Evolutionary conservation across 2,888 invertebrate genomes (phyloP).

Genomic region (Parnassius mnemosyne): DNA sequence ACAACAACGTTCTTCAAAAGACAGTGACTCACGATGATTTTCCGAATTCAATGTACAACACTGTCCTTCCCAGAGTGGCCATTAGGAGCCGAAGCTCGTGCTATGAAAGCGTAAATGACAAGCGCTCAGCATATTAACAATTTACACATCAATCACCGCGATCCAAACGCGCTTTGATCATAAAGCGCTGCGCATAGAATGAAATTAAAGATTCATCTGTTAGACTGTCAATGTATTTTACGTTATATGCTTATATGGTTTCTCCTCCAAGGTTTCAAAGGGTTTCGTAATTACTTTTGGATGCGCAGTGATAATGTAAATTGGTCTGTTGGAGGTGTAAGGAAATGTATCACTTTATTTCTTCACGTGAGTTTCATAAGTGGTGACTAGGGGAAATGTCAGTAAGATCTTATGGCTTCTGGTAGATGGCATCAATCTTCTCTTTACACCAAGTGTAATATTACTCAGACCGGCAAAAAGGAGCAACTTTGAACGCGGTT

Average conservation of each 20-base stretch:
- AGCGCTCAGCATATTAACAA: constrained; percentile 29
- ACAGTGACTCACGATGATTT: constrained; percentile 3
- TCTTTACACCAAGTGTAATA: too few species aligned
- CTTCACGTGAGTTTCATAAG: neutral
- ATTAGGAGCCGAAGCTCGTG: constrained; percentile 23
- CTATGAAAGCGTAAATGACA: constrained; percentile 38
- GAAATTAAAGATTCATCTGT: constrained; percentile 36
- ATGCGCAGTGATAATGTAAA: neutral
- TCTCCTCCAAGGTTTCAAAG: constrained; percentile 10
- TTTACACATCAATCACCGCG: constrained; percentile 42
- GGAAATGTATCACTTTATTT: too few species aligned
- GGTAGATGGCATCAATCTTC: too few species aligned
- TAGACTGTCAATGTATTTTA: constrained; percentile 15
- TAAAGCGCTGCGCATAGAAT: constrained; percentile 30
- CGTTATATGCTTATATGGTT: constrained; percentile 3
- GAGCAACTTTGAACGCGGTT: too few species aligned
- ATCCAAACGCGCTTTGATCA: constrained; percentile 30
- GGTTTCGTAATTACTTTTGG: constrained; percentile 5
- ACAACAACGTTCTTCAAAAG: neutral
- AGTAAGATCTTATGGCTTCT: too few species aligned
- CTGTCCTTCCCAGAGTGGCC: constrained; percentile 5
- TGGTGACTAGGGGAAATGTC: neutral
- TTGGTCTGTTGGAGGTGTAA: too few species aligned
- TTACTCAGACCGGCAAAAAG: too few species aligned
- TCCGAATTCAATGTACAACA: constrained; percentile 5